These are phyloP conservation scores for Rosalia funebris DNA, from an alignment of 2,888 invertebrate genomes.

Conservation along the genomic window DNA sequence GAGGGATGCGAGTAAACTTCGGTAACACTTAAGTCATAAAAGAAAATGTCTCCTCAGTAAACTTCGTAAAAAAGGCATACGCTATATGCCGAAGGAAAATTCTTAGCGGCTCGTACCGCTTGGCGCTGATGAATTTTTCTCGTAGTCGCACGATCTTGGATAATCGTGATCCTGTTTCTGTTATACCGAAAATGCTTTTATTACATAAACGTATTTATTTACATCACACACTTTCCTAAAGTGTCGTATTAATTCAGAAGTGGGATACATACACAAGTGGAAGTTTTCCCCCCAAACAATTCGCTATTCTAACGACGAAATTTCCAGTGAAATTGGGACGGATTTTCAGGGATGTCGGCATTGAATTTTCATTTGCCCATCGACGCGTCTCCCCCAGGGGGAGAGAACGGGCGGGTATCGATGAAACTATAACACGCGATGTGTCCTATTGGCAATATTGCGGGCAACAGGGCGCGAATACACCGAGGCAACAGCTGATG, in stretches of 20 bases:
- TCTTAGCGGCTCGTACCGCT: too few species aligned
- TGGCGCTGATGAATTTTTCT: too few species aligned
- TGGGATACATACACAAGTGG: too few species aligned
- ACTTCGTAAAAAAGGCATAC: constrained; percentile 18
- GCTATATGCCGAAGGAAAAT: too few species aligned
- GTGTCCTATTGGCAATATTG: constrained; percentile 48
- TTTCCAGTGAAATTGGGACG: not conserved
- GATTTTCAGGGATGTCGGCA: not conserved
- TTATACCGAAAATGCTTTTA: too few species aligned
- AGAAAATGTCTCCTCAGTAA: constrained; percentile 9
- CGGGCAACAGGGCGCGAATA: constrained; percentile 46
- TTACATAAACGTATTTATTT: too few species aligned
- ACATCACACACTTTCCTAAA: too few species aligned
- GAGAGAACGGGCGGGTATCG: constrained; percentile 26
- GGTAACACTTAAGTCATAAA: constrained; percentile 33
- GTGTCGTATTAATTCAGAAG: too few species aligned
- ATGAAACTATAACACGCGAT: constrained; percentile 38
- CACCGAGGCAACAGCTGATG: constrained; percentile 46
- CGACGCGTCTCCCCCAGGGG: constrained; percentile 2
- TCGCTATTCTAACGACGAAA: too few species aligned
- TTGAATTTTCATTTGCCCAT: constrained; percentile 21
- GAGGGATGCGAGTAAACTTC: constrained; percentile 31
- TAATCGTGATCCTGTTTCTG: too few species aligned
- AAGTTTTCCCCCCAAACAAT: too few species aligned
- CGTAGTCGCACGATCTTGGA: too few species aligned